phyloP scores from a whole-genome alignment of 2,113 vertebrate species.

The Laticauda laticaudata region DNA sequence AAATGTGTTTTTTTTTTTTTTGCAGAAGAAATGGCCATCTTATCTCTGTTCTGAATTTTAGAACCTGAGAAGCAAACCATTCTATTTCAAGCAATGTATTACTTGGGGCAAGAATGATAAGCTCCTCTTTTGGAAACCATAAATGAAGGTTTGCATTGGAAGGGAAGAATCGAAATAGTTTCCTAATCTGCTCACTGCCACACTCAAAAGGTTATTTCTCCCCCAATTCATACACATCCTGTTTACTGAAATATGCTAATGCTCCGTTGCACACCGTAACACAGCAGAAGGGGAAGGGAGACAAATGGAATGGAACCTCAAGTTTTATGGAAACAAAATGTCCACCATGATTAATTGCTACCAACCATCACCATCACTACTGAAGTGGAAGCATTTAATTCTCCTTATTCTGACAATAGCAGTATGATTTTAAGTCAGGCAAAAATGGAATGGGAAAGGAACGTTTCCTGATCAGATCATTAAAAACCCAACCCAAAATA shows the following conservation, averaged over 20 bases:
- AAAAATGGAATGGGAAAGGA: conserved; percentile 66
- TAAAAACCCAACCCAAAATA: conserved; percentile 66
- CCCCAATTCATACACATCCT: not conserved
- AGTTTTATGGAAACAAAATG: not conserved
- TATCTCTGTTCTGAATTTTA: conserved; percentile 22
- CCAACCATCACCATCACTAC: not conserved
- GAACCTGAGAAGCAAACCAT: not conserved
- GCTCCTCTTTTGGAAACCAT: not conserved
- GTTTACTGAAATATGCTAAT: not conserved
- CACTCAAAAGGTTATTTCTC: not conserved
- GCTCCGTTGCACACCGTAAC: not conserved
- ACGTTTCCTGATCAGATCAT: conserved; percentile 62
- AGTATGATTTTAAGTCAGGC: conserved; percentile 61
- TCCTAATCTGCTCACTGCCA: not conserved
- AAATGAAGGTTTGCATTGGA: not conserved
- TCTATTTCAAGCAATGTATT: not conserved
- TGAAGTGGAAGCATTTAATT: conserved; percentile 11
- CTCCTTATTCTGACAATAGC: conserved; percentile 58
- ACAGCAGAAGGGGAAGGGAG: not conserved
- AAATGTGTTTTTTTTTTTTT: not conserved
- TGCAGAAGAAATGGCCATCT: not conserved
- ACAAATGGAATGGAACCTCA: not conserved
- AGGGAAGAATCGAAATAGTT: not conserved
- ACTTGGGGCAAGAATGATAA: not conserved
- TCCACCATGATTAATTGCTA: not conserved